These are phyloP conservation scores for Labeo catla DNA, from an alignment of 2,113 vertebrate genomes.

Conservation along the genomic window DNA sequence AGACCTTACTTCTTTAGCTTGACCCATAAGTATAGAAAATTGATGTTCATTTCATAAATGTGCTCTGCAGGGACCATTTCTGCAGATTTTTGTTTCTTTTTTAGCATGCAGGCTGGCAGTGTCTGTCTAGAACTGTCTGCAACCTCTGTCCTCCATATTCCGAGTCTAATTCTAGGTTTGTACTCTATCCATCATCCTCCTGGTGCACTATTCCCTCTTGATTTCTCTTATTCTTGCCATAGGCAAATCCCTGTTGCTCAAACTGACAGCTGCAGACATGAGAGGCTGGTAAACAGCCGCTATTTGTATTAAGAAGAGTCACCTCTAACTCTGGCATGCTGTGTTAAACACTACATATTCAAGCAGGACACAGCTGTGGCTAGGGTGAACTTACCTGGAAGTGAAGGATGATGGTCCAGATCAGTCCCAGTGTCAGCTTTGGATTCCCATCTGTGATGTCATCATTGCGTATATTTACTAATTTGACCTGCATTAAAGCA, in stretches of 20 bases:
- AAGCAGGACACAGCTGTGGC: neutral
- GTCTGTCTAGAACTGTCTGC: neutral
- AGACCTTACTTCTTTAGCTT: neutral
- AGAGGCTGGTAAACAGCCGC: neutral
- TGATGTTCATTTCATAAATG: neutral
- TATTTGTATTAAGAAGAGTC: neutral
- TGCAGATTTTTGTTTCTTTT: neutral
- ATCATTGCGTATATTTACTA: constrained; percentile 97
- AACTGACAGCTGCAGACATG: neutral
- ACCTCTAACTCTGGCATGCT: neutral
- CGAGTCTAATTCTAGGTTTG: neutral
- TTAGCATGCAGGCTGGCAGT: neutral
- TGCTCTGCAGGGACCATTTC: neutral
- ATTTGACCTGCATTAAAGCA: constrained; percentile 83
- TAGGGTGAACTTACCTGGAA: constrained; percentile 85
- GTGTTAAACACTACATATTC: neutral
- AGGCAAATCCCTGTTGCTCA: constrained; percentile 10
- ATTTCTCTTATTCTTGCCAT: neutral
- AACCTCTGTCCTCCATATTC: neutral
- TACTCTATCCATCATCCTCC: neutral
- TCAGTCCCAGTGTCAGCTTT: constrained; percentile 94
- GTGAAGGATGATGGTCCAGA: constrained; percentile 99
- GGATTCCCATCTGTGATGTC: constrained; percentile 98
- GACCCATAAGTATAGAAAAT: constrained; percentile 6
- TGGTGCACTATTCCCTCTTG: neutral